Evolutionary conservation across 1,140 invertebrate genomes (phyloP).

Genomic region (Kradibia gibbosae): DNA sequence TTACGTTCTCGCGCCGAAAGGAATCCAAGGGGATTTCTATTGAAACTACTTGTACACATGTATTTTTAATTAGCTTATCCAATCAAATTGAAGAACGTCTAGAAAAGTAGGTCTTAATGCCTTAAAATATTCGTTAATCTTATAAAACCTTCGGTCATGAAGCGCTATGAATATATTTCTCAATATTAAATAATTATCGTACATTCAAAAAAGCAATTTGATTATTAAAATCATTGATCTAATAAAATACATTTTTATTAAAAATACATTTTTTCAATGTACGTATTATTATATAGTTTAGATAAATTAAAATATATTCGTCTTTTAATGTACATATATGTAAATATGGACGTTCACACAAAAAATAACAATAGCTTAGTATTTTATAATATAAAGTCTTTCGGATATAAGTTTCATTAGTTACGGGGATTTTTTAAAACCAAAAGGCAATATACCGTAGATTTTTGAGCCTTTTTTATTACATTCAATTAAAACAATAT

Average conservation of each 20-base stretch:
- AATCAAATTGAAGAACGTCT: constrained; percentile 22
- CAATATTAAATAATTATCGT: too few species aligned
- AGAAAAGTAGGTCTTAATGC: neutral
- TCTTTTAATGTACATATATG: too few species aligned
- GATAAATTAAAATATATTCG: too few species aligned
- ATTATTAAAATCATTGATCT: too few species aligned
- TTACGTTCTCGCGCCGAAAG: constrained; percentile 55
- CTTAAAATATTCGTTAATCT: too few species aligned
- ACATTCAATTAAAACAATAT: constrained; percentile 46
- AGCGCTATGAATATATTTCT: too few species aligned
- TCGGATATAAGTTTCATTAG: constrained; percentile 23
- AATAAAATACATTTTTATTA: too few species aligned
- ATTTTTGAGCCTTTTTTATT: constrained; percentile 48
- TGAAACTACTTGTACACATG: constrained; percentile 49
- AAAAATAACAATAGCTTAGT: neutral
- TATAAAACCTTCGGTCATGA: too few species aligned
- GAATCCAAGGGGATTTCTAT: constrained; percentile 57
- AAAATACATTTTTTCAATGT: too few species aligned
- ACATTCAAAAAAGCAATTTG: too few species aligned
- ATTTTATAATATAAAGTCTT: neutral
- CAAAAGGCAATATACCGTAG: neutral
- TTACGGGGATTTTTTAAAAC: constrained; percentile 30
- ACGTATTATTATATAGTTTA: too few species aligned
- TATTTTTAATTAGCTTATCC: constrained; percentile 48
- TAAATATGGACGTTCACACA: too few species aligned